phyloP scores from a whole-genome alignment of 2,113 vertebrate species.

The Anas platyrhynchos region DNA sequence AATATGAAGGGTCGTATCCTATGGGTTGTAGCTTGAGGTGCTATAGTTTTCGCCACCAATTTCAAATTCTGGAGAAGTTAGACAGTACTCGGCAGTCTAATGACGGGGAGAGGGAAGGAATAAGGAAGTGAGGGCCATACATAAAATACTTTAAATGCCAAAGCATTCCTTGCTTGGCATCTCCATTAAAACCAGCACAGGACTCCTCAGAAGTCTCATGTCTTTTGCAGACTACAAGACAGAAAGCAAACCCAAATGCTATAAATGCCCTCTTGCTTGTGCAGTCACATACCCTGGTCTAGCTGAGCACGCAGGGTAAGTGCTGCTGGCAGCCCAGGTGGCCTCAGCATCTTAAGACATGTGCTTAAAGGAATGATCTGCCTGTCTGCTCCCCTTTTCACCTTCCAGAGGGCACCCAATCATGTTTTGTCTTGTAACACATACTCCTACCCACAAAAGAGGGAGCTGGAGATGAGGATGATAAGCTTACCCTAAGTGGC shows the following conservation, averaged over 20 bases:
- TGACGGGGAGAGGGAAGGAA: neutral
- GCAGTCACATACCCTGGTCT: neutral
- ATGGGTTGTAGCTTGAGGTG: neutral
- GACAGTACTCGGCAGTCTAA: neutral
- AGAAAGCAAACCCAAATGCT: neutral
- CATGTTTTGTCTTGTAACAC: neutral
- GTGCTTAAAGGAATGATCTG: neutral
- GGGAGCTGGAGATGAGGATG: neutral
- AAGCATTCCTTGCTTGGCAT: neutral
- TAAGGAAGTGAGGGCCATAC: neutral
- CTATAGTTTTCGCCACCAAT: neutral
- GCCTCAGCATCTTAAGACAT: neutral
- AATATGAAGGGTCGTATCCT: neutral
- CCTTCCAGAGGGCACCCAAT: neutral
- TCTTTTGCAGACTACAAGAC: neutral
- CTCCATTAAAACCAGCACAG: neutral
- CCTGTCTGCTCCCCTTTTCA: neutral
- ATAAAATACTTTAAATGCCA: neutral
- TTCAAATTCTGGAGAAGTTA: neutral
- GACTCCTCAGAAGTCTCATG: neutral
- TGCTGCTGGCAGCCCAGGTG: neutral
- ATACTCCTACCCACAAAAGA: neutral
- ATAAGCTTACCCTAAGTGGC: conserved; percentile 38
- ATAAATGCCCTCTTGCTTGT: neutral
- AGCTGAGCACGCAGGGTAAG: neutral